Conservation (phyloP, 2,888 invertebrate species). For the Drosophila merina region DNA sequence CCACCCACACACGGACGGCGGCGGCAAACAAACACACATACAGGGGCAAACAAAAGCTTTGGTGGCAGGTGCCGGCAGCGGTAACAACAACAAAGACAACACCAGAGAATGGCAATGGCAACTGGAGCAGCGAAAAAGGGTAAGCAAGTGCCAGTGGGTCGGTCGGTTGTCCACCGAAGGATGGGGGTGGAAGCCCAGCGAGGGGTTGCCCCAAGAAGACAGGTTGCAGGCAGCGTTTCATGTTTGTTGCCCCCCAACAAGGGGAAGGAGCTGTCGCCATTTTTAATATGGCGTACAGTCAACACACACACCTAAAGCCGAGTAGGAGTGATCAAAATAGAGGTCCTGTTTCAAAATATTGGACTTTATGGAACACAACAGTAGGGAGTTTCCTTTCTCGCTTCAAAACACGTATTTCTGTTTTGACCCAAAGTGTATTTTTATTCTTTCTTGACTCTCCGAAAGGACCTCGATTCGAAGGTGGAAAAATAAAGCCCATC, state of each 20-base stretch:
- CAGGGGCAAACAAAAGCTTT: slow-evolving; percentile 43
- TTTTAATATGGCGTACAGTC: slow-evolving; percentile 76
- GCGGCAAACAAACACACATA: slow-evolving; percentile 40
- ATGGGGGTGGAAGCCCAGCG: slow-evolving; percentile 19
- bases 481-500: slow-evolving; percentile 47
- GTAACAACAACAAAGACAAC: slow-evolving; percentile 21
- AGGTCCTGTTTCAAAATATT: too few relatives aligned
- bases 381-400: too few relatives aligned
- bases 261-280: slow-evolving; percentile 70
- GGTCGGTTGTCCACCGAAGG: slow-evolving; percentile 14
- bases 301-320: neutral
- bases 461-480: slow-evolving; percentile 49
- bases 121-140: slow-evolving; percentile 41
- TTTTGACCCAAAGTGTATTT: neutral
- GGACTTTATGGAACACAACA: too few relatives aligned
- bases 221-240: slow-evolving; percentile 54
- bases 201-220: slow-evolving; percentile 34
- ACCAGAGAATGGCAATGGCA: neutral
- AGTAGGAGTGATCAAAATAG: too few relatives aligned
- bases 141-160: slow-evolving; percentile 52
- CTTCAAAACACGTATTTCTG: neutral
- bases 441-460: slow-evolving; percentile 7
- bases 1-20: slow-evolving; percentile 9
- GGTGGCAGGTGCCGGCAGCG: slow-evolving; percentile 65
- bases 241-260: slow-evolving; percentile 42